Conservation (phyloP, 2,113 vertebrate species). For the Hydropotes inermis region DNA sequence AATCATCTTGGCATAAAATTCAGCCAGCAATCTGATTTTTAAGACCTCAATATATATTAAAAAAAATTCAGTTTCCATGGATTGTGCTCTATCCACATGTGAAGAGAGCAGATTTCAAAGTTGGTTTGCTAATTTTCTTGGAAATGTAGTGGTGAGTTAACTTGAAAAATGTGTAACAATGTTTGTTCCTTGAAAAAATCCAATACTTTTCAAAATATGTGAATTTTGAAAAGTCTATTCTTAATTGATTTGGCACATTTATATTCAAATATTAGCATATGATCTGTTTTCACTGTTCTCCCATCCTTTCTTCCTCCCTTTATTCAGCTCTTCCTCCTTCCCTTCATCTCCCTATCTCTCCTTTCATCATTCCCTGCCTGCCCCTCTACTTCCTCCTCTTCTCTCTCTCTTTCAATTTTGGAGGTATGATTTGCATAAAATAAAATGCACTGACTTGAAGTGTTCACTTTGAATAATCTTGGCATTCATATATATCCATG, state of each 20-base stretch:
- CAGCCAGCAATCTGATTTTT: constrained; percentile 53
- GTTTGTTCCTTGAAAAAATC: background rate
- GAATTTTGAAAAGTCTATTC: background rate
- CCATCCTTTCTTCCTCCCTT: background rate
- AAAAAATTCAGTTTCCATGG: constrained; percentile 7
- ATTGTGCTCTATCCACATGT: background rate
- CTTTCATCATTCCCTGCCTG: background rate
- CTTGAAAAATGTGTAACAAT: background rate
- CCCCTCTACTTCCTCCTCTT: background rate
- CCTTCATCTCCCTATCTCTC: background rate
- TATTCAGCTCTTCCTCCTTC: background rate
- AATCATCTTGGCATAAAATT: constrained; percentile 28
- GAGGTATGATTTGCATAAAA: background rate
- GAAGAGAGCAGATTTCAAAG: background rate
- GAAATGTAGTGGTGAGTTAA: background rate
- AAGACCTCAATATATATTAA: background rate
- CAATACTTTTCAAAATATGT: background rate
- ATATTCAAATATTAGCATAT: background rate
- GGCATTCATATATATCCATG: background rate
- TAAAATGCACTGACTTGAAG: background rate
- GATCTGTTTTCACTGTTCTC: background rate
- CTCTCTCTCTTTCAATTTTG: background rate
- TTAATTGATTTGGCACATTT: background rate
- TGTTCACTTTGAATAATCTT: background rate
- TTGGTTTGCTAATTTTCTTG: constrained; percentile 7